A percentile compares a stretch with the other conserved stretches of the same genome.
Evolutionary conservation across 2,888 invertebrate genomes (phyloP).

Genomic region (Allophyes oxyacanthae): DNA sequence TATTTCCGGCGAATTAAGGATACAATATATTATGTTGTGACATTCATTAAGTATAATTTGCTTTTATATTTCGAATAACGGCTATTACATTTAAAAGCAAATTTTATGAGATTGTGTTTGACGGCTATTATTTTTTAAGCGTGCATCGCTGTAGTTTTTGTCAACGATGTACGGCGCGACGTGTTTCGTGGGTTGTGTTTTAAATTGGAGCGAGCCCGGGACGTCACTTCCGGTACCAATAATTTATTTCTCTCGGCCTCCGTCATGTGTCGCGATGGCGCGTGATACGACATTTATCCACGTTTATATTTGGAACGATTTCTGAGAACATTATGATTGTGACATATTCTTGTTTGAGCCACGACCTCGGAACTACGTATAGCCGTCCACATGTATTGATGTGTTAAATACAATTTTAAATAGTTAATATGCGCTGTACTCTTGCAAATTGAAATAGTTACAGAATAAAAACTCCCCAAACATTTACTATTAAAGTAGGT

Average conservation of each 20-base stretch:
- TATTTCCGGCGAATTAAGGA: conserved; percentile 79
- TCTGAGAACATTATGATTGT: conserved; percentile 81
- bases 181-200: conserved; percentile 74
- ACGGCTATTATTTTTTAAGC: conserved; percentile 53
- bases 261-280: conserved; percentile 83
- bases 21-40: conserved; percentile 67
- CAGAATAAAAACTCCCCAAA: neutral
- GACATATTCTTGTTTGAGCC: conserved; percentile 69
- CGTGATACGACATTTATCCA: conserved; percentile 83
- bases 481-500: neutral
- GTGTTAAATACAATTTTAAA: conserved; percentile 32
- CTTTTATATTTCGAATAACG: conserved; percentile 60
- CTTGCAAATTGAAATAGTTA: conserved; percentile 2
- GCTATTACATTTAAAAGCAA: conserved; percentile 63
- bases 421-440: conserved; percentile 13
- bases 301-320: conserved; percentile 83
- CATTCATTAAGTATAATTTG: conserved; percentile 74
- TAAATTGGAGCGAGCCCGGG: conserved; percentile 84
- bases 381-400: conserved; percentile 44
- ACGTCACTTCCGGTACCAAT: conserved; percentile 88
- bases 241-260: conserved; percentile 86
- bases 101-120: conserved; percentile 56
- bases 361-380: conserved; percentile 51
- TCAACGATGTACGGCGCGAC: conserved; percentile 51
- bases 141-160: conserved; percentile 52